Base-by-base conservation (phyloP, 2,113 vertebrate species). In the Campylomormyrus tamandua region DNA sequence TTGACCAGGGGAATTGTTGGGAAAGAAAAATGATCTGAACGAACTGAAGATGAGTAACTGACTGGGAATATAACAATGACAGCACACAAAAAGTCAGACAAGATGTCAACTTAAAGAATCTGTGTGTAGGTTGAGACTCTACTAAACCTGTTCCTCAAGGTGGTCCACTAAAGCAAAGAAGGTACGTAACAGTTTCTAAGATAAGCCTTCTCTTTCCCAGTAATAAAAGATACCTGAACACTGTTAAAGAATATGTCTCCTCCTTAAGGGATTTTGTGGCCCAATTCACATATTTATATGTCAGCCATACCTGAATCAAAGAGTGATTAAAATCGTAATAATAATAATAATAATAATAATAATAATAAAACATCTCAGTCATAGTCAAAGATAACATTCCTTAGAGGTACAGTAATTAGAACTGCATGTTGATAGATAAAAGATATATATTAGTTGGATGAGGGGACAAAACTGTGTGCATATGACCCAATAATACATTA, bases 181-280 rank as follows among this genome's bases (percentile, higher is more conserved):
- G 83, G 11, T 87, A 53, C 19, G 13, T 83, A 83, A 90, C 27
- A 56, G 83, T 80, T 53, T 45, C 89, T 35, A 13, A 53, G 62
- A 88, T 90, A 91, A 90, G 89, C 50, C 88, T 74, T 90, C 89
- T 90, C 92, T 92, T 92, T 90, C 74, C 70, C 83, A 15, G 17
- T 85, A 85, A 92, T 92, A 87, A 62, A 88, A 83, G 89, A 89
- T 70, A 91, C 77, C 88, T 66, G 31, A 89, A 53, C 39, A 90
- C 83, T 83, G 39, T 39, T 70, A 45, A 74, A 45, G 46, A 80
- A 45, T n/a, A 87, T 56, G 27, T 58, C 52, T 87, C 31, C 13
- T 27, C 7, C 49, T 52, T 87, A 87, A 53, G 49, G 85, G 85
- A 58, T 21, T 87, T 53, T 87, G 50, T 53, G 86, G 52, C 86